Percentiles rank a stretch among this genome's conserved stretches.
These are phyloP conservation scores for Ennomos quercinarius DNA, from an alignment of 2,888 invertebrate species.

Conservation along the genomic window DNA sequence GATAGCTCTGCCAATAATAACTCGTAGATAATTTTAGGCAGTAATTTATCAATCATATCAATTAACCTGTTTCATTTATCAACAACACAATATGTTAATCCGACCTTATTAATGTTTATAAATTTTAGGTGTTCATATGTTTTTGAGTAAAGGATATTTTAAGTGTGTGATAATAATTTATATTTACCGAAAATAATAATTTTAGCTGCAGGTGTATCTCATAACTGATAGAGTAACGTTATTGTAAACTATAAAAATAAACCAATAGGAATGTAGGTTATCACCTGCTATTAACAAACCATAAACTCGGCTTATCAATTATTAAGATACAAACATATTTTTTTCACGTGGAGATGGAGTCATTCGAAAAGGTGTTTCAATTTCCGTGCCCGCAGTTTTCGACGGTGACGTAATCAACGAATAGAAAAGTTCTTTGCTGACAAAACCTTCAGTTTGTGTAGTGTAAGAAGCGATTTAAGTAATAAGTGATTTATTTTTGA, in stretches of 20 bases:
- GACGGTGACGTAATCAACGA: slow-evolving; percentile 36
- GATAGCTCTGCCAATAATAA: slow-evolving; percentile 22
- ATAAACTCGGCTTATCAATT: slow-evolving; percentile 53
- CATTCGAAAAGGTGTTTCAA: slow-evolving; percentile 47
- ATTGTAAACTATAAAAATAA: slow-evolving; percentile 39
- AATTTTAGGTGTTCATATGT: not conserved
- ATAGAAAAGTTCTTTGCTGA: slow-evolving; percentile 62
- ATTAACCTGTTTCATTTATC: slow-evolving; percentile 22
- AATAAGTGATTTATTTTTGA: slow-evolving; percentile 15
- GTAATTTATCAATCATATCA: slow-evolving; percentile 22
- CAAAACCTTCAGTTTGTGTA: slow-evolving; percentile 66
- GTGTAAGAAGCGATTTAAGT: slow-evolving; percentile 65
- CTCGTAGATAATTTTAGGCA: slow-evolving; percentile 19
- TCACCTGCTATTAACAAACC: slow-evolving; percentile 55
- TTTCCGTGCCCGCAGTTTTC: slow-evolving; percentile 23
- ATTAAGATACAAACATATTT: slow-evolving; percentile 45
- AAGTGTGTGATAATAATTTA: no score
- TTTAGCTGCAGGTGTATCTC: slow-evolving; percentile 9
- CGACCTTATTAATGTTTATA: slow-evolving; percentile 17
- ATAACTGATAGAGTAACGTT: slow-evolving; percentile 22
- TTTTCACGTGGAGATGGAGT: slow-evolving; percentile 51
- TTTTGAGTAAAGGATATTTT: no score
- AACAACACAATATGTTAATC: slow-evolving; percentile 18
- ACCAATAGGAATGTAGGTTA: slow-evolving; percentile 54
- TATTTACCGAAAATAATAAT: no score